Percentiles rank a stretch among this genome's conserved stretches.
These are phyloP conservation scores for Belgica antarctica DNA, from an alignment of 2,888 invertebrate genomes.

Conservation along the genomic window DNA sequence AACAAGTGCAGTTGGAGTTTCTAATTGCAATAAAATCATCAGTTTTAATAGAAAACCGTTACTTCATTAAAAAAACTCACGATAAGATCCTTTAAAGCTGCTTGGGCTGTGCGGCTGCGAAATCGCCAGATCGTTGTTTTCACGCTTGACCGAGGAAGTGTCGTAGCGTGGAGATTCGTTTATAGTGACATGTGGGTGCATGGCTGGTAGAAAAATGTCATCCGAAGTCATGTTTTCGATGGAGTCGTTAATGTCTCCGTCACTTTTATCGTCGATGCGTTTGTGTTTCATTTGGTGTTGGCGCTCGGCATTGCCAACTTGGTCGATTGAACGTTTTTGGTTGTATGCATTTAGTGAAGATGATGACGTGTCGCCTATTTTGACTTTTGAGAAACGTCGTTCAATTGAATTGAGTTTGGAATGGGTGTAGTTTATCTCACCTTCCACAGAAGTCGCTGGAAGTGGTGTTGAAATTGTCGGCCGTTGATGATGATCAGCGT, in stretches of 20 bases:
- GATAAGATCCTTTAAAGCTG: no score
- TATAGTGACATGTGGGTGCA: constrained; percentile 54
- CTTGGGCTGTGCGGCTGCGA: constrained; percentile 45
- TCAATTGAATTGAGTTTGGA: not conserved
- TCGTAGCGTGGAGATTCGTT: constrained; percentile 52
- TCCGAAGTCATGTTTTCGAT: constrained; percentile 53
- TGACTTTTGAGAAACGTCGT: not conserved
- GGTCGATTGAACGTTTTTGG: constrained; percentile 35
- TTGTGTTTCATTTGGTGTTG: constrained; percentile 30
- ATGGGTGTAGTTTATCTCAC: not conserved
- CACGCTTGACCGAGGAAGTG: constrained; percentile 52
- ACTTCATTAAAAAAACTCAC: constrained; percentile 6
- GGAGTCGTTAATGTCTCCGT: constrained; percentile 48
- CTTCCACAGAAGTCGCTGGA: constrained; percentile 29
- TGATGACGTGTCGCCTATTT: constrained; percentile 9
- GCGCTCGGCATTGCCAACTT: constrained; percentile 15
- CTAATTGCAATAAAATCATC: not conserved
- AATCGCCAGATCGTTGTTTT: constrained; percentile 46
- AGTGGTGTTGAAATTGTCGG: constrained; percentile 32
- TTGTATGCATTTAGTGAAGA: no score
- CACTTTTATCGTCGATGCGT: constrained; percentile 44
- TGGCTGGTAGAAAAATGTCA: constrained; percentile 52
- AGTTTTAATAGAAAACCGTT: not conserved
- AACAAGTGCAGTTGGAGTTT: no score
- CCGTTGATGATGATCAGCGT: constrained; percentile 37